Percentiles rank a stretch among this genome's conserved stretches.
Evolutionary conservation across 2,797 vertebrate genomes (phyloP).

Genomic region (Betta splendens): DNA sequence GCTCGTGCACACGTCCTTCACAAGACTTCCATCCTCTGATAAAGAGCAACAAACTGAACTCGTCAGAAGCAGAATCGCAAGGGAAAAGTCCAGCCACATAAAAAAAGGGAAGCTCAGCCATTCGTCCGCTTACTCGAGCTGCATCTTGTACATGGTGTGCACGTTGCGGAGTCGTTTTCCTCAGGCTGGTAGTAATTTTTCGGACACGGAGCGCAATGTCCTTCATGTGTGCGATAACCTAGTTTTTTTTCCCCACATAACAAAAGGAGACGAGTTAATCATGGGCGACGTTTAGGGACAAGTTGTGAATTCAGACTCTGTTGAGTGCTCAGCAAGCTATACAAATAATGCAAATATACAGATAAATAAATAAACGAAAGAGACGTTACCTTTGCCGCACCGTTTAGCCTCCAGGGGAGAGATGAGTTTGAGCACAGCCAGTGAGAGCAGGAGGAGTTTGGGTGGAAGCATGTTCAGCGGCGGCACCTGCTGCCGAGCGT

Average conservation of each 20-base stretch:
- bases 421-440: conserved; percentile 22
- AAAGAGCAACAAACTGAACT: not conserved
- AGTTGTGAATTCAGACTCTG: not conserved
- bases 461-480: conserved; percentile 42
- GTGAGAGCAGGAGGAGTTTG: conserved; percentile 26
- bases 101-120: not conserved
- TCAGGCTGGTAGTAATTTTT: not conserved
- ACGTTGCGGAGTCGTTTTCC: fast-evolving
- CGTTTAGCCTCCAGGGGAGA: fast-evolving
- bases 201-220: not conserved
- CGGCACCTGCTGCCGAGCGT: not conserved
- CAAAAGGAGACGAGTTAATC: conserved; percentile 15
- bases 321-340: not conserved
- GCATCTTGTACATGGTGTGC: conserved; percentile 37
- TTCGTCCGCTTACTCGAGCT: conserved; percentile 7
- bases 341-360: not conserved
- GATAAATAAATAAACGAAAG: no score
- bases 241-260: conserved; percentile 14
- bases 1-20: fast-evolving
- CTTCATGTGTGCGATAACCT: fast-evolving
- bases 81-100: not conserved
- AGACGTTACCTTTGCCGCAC: conserved; percentile 62
- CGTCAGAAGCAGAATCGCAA: not conserved
- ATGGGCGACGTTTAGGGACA: not conserved
- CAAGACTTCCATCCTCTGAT: not conserved